These are phyloP conservation scores for Xylocopa sonorina DNA, from an alignment of 1,140 invertebrate species.

Conservation along the genomic window DNA sequence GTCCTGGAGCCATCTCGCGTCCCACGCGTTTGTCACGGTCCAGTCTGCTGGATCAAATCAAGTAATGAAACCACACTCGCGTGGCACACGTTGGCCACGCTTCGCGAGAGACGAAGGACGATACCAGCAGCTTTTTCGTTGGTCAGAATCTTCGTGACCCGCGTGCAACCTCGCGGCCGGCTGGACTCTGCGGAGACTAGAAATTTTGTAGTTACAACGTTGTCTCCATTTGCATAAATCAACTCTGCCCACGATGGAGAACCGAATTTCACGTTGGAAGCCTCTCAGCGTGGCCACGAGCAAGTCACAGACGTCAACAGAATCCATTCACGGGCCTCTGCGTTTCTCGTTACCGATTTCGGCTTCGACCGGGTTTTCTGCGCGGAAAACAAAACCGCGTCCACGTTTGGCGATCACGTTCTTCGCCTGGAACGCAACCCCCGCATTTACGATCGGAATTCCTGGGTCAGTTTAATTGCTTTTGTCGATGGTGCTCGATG, in stretches of 20 bases:
- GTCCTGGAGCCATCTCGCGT: constrained; percentile 31
- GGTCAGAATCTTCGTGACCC: background rate
- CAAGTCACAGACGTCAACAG: constrained; percentile 25
- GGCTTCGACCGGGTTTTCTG: background rate
- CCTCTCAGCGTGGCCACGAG: constrained; percentile 1
- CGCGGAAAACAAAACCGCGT: background rate
- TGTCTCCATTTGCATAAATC: constrained; percentile 37
- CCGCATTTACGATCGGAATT: constrained; percentile 2
- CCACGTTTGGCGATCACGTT: background rate
- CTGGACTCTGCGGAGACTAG: background rate
- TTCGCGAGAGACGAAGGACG: background rate
- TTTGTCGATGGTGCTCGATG: background rate
- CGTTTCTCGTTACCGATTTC: constrained; percentile 38
- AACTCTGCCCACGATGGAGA: background rate
- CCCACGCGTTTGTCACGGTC: constrained; percentile 46
- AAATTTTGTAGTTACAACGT: constrained; percentile 35
- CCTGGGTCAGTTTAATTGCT: constrained; percentile 1
- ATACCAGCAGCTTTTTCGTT: constrained; percentile 11
- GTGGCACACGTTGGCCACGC: background rate
- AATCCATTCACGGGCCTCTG: constrained; percentile 46
- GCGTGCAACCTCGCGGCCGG: constrained; percentile 8
- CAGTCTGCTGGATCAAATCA: constrained; percentile 50
- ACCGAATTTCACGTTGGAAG: constrained; percentile 34
- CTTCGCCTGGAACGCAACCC: background rate
- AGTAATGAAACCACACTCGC: constrained; percentile 38